Conservation (phyloP, 1,140 invertebrate species). For the Drosophila pandora region DNA sequence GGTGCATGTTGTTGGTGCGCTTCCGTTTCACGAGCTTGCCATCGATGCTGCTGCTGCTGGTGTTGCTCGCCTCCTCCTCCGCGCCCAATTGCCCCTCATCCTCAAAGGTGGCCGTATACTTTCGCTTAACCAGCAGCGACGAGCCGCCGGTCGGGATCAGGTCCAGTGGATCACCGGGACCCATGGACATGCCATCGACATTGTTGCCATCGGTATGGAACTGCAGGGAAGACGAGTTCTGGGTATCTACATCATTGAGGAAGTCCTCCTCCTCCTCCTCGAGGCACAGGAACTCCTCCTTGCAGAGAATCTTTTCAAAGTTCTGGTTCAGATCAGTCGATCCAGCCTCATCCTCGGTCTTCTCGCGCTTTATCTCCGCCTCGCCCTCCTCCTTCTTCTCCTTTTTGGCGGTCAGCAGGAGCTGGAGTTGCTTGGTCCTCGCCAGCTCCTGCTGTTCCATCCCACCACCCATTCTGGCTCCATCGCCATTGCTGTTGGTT, state of each 20-base stretch:
- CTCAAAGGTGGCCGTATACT: conserved; percentile 60
- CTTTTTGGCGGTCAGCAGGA: conserved; percentile 54
- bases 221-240: conserved; percentile 75
- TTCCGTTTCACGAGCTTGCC: conserved; percentile 58
- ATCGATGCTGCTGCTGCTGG: conserved; percentile 28
- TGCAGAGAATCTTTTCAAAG: conserved; percentile 82
- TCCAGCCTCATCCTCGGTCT: conserved; percentile 54
- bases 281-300: conserved; percentile 80
- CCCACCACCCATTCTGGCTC: conserved; percentile 4
- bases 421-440: conserved; percentile 63
- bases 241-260: conserved; percentile 64
- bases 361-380: conserved; percentile 64
- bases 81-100: conserved; percentile 36
- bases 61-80: conserved; percentile 44
- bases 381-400: conserved; percentile 59
- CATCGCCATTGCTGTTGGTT: conserved; percentile 58
- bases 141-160: conserved; percentile 60
- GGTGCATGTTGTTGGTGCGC: conserved; percentile 58
- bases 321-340: conserved; percentile 82
- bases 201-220: conserved; percentile 52
- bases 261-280: conserved; percentile 76
- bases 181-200: conserved; percentile 40
- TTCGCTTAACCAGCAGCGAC: conserved; percentile 59
- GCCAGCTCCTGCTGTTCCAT: conserved; percentile 54
- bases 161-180: conserved; percentile 68